Base-by-base conservation (phyloP, 2,888 invertebrate species). In the Brenthis daphne region DNA sequence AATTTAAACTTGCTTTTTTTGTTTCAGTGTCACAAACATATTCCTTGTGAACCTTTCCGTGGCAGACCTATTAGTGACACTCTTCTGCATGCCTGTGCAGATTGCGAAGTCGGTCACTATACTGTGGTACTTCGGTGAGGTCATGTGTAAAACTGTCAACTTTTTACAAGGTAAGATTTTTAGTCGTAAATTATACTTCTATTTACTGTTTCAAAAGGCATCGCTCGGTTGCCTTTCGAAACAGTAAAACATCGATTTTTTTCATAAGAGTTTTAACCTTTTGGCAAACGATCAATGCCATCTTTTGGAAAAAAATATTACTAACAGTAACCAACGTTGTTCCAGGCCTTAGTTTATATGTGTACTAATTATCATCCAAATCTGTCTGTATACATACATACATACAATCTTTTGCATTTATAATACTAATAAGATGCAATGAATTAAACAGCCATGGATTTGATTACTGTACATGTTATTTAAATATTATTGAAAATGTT, bases 1-100 rank as follows among this genome's bases (percentile, higher is more conserved):
- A 16, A 43, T 24, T 43, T 24, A 57, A 57, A 14, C 20, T 14
- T 54, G 13, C 16, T 20, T 55, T 64, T 74, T 81, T 85, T 84
- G 88, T 84, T 94, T 78, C 94, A 96, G 96, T 77, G 95, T 96
- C 0, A 96, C 96, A 8, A 96, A 96, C 85, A 96, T 96, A 78
- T 96, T 96, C 86, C 93, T 96, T 79, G 95, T 96, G 77, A 96
- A 96, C 84, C 87, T 96, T 70, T 95, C 96, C 0, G 93, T 95
- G 69, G 96, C 96, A 0, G 96, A 96, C 77, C 90, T 96, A 6
- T 88, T 96, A 72, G 96, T 96, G 76, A 95, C 96, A 0, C 82
- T 95, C 73, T 94, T 96, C 78, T 96, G 96, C 82, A 96, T 96
- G 96, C 96, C 96, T 0, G 94, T 95, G 75, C 95, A 96, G 73